Percentiles rank a stretch among this genome's conserved stretches.
Evolutionary conservation across 1,140 invertebrate genomes (phyloP).

Genomic region (Arctopsyche grandis): DNA sequence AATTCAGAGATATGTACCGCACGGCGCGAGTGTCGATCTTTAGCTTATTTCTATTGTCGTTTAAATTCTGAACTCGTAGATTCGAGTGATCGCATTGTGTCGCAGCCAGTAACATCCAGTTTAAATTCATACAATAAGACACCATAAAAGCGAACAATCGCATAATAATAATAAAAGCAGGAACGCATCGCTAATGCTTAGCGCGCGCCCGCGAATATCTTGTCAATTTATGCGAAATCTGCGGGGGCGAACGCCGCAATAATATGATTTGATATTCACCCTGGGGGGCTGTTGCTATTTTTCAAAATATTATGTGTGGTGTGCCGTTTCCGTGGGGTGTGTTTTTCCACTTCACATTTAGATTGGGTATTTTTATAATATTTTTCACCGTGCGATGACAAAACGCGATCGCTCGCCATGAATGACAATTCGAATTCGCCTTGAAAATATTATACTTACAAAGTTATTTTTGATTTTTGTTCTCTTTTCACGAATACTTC

Average conservation of each 20-base stretch:
- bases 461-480: neutral
- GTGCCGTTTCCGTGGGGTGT: slow-evolving; percentile 3
- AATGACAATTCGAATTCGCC: slow-evolving; percentile 44
- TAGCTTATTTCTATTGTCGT: neutral
- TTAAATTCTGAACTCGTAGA: neutral
- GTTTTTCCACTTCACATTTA: slow-evolving; percentile 44
- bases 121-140: slow-evolving; percentile 31
- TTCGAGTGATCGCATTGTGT: neutral
- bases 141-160: neutral
- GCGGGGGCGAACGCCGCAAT: neutral
- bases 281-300: slow-evolving; percentile 48
- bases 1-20: too few species aligned
- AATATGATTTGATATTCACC: slow-evolving; percentile 51
- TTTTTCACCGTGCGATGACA: slow-evolving; percentile 51
- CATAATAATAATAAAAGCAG: slow-evolving; percentile 14
- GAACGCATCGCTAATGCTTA: slow-evolving; percentile 22
- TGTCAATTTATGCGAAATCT: slow-evolving; percentile 42
- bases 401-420: slow-evolving; percentile 48
- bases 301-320: slow-evolving; percentile 54
- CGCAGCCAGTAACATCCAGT: neutral
- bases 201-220: slow-evolving; percentile 23
- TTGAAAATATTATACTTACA: neutral
- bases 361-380: slow-evolving; percentile 13
- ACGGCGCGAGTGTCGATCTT: neutral
- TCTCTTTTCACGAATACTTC: neutral